These are phyloP conservation scores for Psilopogon haemacephalus DNA, from an alignment of 2,113 vertebrate genomes.

Conservation along the genomic window DNA sequence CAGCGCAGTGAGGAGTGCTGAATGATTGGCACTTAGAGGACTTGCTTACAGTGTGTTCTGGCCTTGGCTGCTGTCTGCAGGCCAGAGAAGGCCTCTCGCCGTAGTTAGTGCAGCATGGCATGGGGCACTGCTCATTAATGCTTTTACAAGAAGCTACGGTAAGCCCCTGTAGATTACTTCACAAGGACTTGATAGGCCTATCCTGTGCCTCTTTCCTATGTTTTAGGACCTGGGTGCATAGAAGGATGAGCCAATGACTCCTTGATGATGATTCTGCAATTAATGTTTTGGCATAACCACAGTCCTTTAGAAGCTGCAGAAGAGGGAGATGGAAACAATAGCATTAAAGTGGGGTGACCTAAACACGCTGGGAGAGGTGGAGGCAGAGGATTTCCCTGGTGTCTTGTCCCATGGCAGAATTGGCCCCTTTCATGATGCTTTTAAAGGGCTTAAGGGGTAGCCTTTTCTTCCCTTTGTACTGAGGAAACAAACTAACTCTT, in stretches of 20 bases:
- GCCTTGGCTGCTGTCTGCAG: neutral
- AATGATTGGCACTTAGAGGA: neutral
- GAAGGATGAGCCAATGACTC: neutral
- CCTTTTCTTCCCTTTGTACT: neutral
- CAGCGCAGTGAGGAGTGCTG: rapidly evolving
- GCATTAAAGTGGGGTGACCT: neutral
- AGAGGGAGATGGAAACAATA: neutral
- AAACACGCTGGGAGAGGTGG: neutral
- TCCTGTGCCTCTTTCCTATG: too few species aligned
- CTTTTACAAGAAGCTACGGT: neutral
- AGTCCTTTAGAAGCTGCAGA: neutral
- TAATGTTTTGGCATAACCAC: neutral
- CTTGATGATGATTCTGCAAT: neutral
- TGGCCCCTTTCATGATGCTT: neutral
- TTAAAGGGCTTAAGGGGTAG: too few species aligned
- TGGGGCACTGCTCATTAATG: neutral
- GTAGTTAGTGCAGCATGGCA: neutral
- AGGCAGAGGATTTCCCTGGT: neutral
- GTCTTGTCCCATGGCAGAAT: neutral
- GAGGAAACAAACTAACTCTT: neutral
- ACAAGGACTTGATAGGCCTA: neutral
- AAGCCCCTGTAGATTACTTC: neutral
- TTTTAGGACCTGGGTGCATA: neutral
- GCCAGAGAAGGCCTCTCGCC: rapidly evolving
- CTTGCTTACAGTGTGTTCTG: neutral